A percentile compares a stretch with the other conserved stretches of the same genome.
These are phyloP conservation scores for Syngnathus typhle DNA, from an alignment of 2,113 vertebrate genomes.

Conservation along the genomic window DNA sequence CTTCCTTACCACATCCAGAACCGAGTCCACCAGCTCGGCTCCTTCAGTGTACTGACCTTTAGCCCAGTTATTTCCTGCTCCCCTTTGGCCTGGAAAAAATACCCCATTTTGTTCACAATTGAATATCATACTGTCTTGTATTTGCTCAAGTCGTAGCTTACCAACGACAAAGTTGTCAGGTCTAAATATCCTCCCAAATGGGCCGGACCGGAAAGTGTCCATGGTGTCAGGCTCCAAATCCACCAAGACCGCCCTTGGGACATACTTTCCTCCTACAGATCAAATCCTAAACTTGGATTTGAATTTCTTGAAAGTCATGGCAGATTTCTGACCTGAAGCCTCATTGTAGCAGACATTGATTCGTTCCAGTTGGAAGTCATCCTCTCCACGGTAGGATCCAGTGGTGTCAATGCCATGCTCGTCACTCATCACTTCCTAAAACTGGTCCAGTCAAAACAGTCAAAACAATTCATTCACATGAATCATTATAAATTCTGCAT, in stretches of 20 bases:
- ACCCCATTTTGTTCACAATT: neutral
- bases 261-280: constrained; percentile 66
- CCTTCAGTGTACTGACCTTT: constrained; percentile 90
- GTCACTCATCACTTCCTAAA: constrained; percentile 72
- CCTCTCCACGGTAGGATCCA: constrained; percentile 68
- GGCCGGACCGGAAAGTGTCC: constrained; percentile 70
- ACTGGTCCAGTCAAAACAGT: constrained; percentile 39
- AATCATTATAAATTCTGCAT: neutral
- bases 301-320: neutral
- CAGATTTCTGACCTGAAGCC: constrained; percentile 55
- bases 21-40: constrained; percentile 85
- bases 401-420: constrained; percentile 70
- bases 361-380: constrained; percentile 66
- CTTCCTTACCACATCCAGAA: constrained; percentile 87
- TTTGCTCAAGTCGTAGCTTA: constrained; percentile 13
- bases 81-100: constrained; percentile 79
- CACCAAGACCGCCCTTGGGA: constrained; percentile 68
- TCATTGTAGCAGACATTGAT: constrained; percentile 74
- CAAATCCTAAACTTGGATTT: constrained; percentile 2
- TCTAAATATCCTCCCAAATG: constrained; percentile 71
- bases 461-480: neutral
- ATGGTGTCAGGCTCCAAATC: constrained; percentile 73
- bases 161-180: constrained; percentile 73
- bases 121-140: neutral
- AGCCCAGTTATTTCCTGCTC: constrained; percentile 91